phyloP scores from a whole-genome alignment of 2,797 vertebrate genomes.

The Phrynocephalus vlangalii region DNA sequence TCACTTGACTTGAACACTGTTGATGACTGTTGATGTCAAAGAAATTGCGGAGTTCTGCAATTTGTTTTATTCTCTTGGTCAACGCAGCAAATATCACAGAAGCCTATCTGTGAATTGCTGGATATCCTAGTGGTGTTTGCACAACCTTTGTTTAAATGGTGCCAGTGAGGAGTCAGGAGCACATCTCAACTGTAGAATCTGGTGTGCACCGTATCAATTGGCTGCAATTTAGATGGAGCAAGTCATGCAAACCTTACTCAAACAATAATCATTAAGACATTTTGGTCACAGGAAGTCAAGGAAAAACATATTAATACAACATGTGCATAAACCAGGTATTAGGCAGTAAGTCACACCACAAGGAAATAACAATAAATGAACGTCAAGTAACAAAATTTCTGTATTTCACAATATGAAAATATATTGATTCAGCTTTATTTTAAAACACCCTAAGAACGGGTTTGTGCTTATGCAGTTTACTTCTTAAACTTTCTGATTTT shows the following conservation, averaged over 20 bases:
- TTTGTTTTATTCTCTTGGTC: neutral
- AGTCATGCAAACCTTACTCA: too few relatives aligned
- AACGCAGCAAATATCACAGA: neutral
- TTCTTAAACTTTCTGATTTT: neutral
- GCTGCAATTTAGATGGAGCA: too few relatives aligned
- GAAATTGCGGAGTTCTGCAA: neutral
- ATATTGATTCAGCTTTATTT: conserved; percentile 8
- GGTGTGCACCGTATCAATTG: too few relatives aligned
- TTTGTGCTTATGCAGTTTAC: neutral
- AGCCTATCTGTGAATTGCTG: neutral
- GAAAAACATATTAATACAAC: neutral
- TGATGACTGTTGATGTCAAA: neutral
- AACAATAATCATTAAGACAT: too few relatives aligned
- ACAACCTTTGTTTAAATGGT: too few relatives aligned
- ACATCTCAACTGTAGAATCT: too few relatives aligned
- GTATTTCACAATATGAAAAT: neutral
- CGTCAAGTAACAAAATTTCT: conserved; percentile 3
- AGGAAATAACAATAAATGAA: neutral
- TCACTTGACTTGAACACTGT: neutral
- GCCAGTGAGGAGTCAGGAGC: too few relatives aligned
- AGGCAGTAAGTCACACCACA: neutral
- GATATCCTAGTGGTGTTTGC: too few relatives aligned
- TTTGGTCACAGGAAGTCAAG: neutral
- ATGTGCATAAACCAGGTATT: neutral
- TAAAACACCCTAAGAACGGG: neutral